Base-by-base conservation (phyloP, 2,797 vertebrate species). In the Phoxinus dragarum region DNA sequence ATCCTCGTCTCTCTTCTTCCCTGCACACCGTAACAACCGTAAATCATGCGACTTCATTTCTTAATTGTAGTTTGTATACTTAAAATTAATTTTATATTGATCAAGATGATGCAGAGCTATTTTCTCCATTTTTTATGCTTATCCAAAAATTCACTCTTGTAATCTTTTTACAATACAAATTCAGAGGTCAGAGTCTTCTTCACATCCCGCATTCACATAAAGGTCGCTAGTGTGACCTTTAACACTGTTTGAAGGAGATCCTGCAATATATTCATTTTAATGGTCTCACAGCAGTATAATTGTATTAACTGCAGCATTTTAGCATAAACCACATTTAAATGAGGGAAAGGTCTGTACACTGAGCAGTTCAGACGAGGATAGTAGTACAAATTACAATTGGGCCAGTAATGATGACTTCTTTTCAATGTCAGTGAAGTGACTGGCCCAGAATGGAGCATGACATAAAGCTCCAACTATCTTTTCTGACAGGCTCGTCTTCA, bases 401-500 rank as follows among this genome's bases (percentile, higher is more conserved):
- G 54, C 54, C 61, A 23, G 80, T 27, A 61, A 87, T 87, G 67
- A 82, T 72, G 56, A 59, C 42, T 77, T 78, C 56, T 69, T 84
- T 75, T 85, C 84, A 85, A 85, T 85, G 84, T 85, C 77, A 85
- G 23, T 74, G 77, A 85, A 85, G 17, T 66, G 84, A 85, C 76
- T 85, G 84, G 84, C 77, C 84, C 84, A 85, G 84, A 85, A 85
- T 80, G 77, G 84, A 84, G 77, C 76, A 73, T 85, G 84, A 85
- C 84, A 85, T 85, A 85, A 85, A 80, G 84, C 84, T 80, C 42
- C 54, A 73, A 85, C 77, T 85, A 85, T 85, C 77, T 85, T 85
- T 85, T 85, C 77, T 85, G 84, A 85, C 84, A 85, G 84, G 77
- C 84, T 59, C 69, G 84, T 85, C 84, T 80, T 85, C 84, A 85